Evolutionary conservation across 1,140 invertebrate genomes (phyloP), one percentile per base, ranked within the genome.

Genomic region (Sitobion miscanthi): DNA sequence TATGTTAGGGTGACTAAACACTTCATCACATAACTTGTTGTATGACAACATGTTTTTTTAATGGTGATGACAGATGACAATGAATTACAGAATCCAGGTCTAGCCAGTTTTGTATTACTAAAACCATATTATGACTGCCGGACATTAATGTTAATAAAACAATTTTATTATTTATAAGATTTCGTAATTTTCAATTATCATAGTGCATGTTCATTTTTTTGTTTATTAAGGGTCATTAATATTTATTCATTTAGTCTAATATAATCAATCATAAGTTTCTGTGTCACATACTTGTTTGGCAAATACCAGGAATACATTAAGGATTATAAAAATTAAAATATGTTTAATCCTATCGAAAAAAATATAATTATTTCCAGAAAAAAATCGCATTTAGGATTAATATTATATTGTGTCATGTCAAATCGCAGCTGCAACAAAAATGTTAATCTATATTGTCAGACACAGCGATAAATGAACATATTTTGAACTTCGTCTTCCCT

Each of bases 161-260:
- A 77, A n/a, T 20, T 77, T 77, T n/a, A 77, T 77, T n/a, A n/a
- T 77, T 77, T 77, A 77, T 77, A 20, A 77, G 62, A 77, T 77
- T 77, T 77, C 30, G n/a, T 77, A 77, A 77, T 77, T 77, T 11
- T n/a, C 30, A 77, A 77, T 77, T 77, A n/a, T 14, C 30, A 77
- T 77, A n/a, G 62, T 77, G 30, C 30, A 69, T 3, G 4, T 20
- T 77, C 14, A 77, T 77, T 77, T 77, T 69, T 77, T 77, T 47
- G 49, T 52, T 54, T 77, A 77, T 77, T 30, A n/a, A 77, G 30
- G 5, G n/a, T 77, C 14, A n/a, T 77, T 77, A n/a, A n/a, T 77
- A 77, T 77, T 77, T 77, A 77, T n/a, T 77, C 14, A n/a, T 77
- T 77, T 17, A 77, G 62, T 77, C 14, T 77, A 77, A n/a, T 35